Evolutionary conservation across 2,888 invertebrate species (phyloP).

Genomic region (Archips xylosteana): DNA sequence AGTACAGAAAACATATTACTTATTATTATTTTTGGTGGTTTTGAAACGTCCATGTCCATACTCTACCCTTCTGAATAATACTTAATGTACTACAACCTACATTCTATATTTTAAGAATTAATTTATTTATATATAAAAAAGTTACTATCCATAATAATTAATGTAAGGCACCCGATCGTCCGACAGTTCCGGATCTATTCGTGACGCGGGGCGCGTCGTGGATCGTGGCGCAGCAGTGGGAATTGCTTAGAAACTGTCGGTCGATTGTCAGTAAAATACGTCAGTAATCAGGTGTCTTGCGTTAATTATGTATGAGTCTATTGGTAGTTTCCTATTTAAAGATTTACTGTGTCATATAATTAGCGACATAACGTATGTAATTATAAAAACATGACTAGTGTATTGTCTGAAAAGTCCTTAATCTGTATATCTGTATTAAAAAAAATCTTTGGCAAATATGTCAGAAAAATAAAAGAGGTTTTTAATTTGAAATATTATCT

Average conservation of each 20-base stretch:
- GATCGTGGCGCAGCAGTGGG: too few species aligned
- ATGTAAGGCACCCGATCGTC: too few species aligned
- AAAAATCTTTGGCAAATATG: conserved; percentile 27
- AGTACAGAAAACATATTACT: conserved; percentile 6
- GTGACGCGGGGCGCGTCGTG: too few species aligned
- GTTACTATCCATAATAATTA: background rate
- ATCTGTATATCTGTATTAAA: background rate
- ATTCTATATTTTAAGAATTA: background rate
- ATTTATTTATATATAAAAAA: conserved; percentile 11
- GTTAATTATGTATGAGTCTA: too few species aligned
- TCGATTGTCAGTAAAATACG: too few species aligned
- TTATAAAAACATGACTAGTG: conserved; percentile 41
- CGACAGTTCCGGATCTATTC: too few species aligned
- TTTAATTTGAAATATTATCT: background rate
- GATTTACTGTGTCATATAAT: conserved; percentile 29
- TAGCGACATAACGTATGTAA: conserved; percentile 6
- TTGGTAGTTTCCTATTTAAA: background rate
- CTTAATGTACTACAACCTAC: conserved; percentile 16
- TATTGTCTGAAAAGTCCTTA: conserved; percentile 1
- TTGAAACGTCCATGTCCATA: background rate
- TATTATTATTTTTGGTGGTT: background rate
- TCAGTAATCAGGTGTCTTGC: too few species aligned
- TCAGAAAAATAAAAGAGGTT: background rate
- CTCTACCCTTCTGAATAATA: background rate
- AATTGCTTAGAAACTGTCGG: too few species aligned